phyloP scores from a whole-genome alignment of 2,888 invertebrate species.

The Prenolepis imparis region DNA sequence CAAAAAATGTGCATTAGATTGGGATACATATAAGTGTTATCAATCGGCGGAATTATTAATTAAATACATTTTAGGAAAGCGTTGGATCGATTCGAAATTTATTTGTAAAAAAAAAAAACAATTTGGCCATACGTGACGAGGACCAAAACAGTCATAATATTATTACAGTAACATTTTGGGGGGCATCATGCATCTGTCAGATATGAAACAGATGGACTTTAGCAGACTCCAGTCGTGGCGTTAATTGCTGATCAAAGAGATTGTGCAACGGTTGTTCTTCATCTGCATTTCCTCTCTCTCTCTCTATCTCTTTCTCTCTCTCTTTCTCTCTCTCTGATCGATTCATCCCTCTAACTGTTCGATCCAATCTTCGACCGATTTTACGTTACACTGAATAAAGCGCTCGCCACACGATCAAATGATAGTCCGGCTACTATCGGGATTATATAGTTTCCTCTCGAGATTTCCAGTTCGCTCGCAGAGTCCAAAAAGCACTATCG shows the following conservation, averaged over 20 bases:
- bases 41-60: neutral
- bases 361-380: conserved; percentile 66
- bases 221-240: conserved; percentile 65
- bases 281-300: conserved; percentile 2
- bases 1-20: too few species aligned
- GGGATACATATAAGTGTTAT: neutral
- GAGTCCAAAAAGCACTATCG: neutral
- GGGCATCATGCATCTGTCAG: conserved; percentile 12
- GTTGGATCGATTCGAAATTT: neutral
- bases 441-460: neutral
- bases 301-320: too few species aligned
- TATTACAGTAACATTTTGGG: conserved; percentile 24
- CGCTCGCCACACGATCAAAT: conserved; percentile 72
- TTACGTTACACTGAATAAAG: conserved; percentile 69
- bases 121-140: neutral
- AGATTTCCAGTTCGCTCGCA: neutral
- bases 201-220: conserved; percentile 30
- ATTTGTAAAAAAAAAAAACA: neutral
- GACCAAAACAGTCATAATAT: neutral
- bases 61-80: neutral
- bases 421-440: conserved; percentile 67
- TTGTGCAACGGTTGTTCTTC: conserved; percentile 51
- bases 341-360: conserved; percentile 30
- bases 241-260: conserved; percentile 81
- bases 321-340: conserved; percentile 2